Base-by-base conservation (phyloP, 1,140 invertebrate genomes). In the Tigriopus japonicus region DNA sequence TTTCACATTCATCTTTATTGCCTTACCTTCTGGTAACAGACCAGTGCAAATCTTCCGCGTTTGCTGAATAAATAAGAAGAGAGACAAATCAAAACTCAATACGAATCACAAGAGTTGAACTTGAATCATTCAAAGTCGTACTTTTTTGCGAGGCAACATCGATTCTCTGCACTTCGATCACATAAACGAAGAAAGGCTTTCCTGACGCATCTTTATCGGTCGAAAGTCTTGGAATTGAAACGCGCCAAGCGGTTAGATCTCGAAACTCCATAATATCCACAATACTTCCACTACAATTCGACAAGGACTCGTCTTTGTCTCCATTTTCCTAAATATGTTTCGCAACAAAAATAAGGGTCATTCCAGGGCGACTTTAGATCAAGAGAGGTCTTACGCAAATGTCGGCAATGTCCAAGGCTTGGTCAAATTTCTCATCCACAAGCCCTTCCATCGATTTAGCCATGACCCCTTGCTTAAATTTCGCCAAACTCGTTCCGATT, bases 231-330 rank as follows among this genome's bases (percentile, higher is more conserved):
- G 80, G 79, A 43, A 86, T 80, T 9, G 77, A 78, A 0, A 85
- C 76, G 62, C 80, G 69, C 83, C 82, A 86, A 0, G 79, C 75
- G 64, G 78, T 83, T 10, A 86, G 69, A 69, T 85, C 82, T 61
- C 80, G 74, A 40, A 65, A 69, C 56, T 45, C 54, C 14, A 17
- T 58, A 62, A 65, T 60, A 7, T 45, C 64, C 40, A 53, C 63
- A 1, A 59, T 45, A 40, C 45, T 55, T 24, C 60, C 60, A 56
- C 59, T 60, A 54, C 61, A 51, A 28, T 62, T 43, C 40, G 63
- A 17, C 42, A 59, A 63, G 19, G 62, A 61, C 40, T 66, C 65
- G 40, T 65, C 64, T 14, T 55, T 60, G 13, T 66, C 60, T 28
- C 63, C 64, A 24, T 63, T 61, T 54, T 64, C 63, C 28, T 56